phyloP scores from a whole-genome alignment of 2,888 invertebrate genomes.

The Drosophila robusta region DNA sequence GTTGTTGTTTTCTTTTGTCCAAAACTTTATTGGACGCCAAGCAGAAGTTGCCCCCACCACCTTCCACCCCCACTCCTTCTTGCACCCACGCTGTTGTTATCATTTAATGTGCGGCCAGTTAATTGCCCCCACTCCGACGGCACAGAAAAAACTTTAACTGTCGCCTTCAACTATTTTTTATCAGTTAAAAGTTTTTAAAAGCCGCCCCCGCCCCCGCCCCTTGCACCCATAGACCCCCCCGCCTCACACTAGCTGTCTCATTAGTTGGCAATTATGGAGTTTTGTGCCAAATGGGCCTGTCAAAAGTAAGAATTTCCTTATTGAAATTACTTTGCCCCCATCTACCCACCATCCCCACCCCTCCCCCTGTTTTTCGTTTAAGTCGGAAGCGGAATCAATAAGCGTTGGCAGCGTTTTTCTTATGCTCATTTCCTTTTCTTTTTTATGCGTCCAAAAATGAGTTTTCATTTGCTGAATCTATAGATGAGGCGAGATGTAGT shows the following conservation, averaged over 20 bases:
- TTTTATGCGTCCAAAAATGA: conserved; percentile 38
- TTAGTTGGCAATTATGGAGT: conserved; percentile 63
- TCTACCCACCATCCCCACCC: neutral
- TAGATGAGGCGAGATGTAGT: neutral
- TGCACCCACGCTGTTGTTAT: conserved; percentile 48
- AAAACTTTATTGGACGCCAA: conserved; percentile 50
- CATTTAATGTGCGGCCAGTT: conserved; percentile 73
- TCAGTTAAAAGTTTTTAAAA: conserved; percentile 53
- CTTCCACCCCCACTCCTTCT: neutral
- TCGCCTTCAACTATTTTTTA: conserved; percentile 65
- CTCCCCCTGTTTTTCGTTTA: neutral
- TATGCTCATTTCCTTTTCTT: conserved; percentile 27
- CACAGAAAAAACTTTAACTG: conserved; percentile 52
- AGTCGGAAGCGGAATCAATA: conserved; percentile 51
- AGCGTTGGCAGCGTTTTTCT: conserved; percentile 29
- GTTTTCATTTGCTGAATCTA: conserved; percentile 49
- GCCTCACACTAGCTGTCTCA: conserved; percentile 26
- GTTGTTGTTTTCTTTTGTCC: conserved; percentile 50
- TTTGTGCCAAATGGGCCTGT: conserved; percentile 57
- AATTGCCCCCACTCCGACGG: conserved; percentile 51
- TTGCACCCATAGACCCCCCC: neutral
- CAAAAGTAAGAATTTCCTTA: conserved; percentile 66
- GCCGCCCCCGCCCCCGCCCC: neutral
- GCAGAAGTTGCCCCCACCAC: conserved; percentile 12
- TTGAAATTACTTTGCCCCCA: conserved; percentile 52